These are phyloP conservation scores for Odontamblyopus rebecca DNA, from an alignment of 2,797 vertebrate genomes.

Conservation along the genomic window DNA sequence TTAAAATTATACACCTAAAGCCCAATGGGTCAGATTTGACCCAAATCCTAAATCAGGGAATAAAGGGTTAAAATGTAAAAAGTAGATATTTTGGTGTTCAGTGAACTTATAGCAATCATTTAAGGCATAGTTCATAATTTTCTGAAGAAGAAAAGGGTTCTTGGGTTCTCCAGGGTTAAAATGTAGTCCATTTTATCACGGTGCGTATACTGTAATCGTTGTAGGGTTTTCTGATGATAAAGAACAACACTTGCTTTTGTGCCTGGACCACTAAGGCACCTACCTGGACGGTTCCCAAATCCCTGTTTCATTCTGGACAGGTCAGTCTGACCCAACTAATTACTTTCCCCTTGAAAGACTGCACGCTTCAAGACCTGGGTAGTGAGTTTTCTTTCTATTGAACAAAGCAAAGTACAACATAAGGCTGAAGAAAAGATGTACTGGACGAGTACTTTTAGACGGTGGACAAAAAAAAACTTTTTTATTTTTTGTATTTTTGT, in stretches of 20 bases:
- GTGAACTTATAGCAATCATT: too few species aligned
- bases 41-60: too few species aligned
- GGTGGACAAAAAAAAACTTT: too few species aligned
- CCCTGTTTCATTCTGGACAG: conserved; percentile 53
- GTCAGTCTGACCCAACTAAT: conserved; percentile 77
- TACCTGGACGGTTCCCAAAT: conserved; percentile 28
- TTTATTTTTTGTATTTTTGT: neutral
- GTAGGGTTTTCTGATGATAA: neutral
- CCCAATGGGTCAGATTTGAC: too few species aligned
- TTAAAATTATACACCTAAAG: too few species aligned
- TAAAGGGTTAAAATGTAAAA: too few species aligned
- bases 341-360: conserved; percentile 68
- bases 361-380: conserved; percentile 56
- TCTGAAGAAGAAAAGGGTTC: too few species aligned
- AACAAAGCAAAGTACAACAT: conserved; percentile 56
- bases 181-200: neutral
- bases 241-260: conserved; percentile 15
- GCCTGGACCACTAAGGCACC: neutral
- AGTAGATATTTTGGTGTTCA: too few species aligned
- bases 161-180: too few species aligned
- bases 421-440: conserved; percentile 32
- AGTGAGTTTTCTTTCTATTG: conserved; percentile 44
- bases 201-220: neutral
- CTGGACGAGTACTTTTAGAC: conserved; percentile 35
- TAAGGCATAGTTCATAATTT: too few species aligned